Evolutionary conservation across 2,888 invertebrate genomes (phyloP), one percentile per base, ranked within the genome.

Genomic region (Tenthredo notha): DNA sequence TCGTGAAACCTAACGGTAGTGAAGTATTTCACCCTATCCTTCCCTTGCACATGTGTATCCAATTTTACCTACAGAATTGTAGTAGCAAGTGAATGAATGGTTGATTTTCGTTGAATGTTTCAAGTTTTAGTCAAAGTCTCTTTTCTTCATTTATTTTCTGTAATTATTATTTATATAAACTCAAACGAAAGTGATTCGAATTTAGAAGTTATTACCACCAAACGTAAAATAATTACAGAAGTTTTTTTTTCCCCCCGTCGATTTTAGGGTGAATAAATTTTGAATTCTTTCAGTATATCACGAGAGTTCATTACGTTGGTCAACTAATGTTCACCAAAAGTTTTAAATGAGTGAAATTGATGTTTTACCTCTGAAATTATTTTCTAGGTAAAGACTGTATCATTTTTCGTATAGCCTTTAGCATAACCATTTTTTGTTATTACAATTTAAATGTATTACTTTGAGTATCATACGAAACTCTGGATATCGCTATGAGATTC

Each of bases 221-320:
- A 61, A 61, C 61, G 10, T 37, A 61, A 61, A 61, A 61, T 61
- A 61, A 25, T 61, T 61, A 61, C 61, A 61, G 61, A 61, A 61
- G 12, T 61, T 61, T 61, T 61, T 25, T n/a, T n/a, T n/a, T n/a
- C n/a, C n/a, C 6, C 10, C 21, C 61, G 61, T 61, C 25, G 25
- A 25, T 61, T 61, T 61, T 25, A 61, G 61, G 54, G 61, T 61
- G 61, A 61, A 61, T 25, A 25, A 61, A 61, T 61, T 61, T 61
- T 3, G 12, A 25, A 61, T 61, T 61, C 25, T 25, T 25, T 4
- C 61, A 21, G 12, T 61, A 25, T 61, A 61, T 61, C 25, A 21
- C 4, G 25, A 61, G 61, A 25, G 25, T 61, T 61, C 21, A 25
- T 61, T 25, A 61, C 25, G 12, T 25, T 12, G 21, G 21, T 61